A percentile compares a stretch with the other conserved stretches of the same genome.
Conservation (phyloP, 2,888 invertebrate species). For the Hyposoter didymator region DNA sequence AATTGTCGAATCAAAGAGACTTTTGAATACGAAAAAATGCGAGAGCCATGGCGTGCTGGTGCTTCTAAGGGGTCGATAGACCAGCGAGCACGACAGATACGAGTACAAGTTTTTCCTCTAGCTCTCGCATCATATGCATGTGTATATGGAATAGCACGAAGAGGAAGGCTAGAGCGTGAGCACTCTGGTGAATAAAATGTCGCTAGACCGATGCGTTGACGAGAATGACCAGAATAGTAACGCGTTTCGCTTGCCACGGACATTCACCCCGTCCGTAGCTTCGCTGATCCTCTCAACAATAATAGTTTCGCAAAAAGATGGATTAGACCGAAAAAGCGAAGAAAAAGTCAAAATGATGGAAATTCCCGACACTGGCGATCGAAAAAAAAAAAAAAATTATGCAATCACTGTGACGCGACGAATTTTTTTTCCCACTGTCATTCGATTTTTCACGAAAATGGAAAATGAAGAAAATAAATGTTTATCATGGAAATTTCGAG, state of each 20-base stretch:
- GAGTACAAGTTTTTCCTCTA: constrained; percentile 24
- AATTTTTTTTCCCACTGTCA: not conserved
- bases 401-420: not conserved
- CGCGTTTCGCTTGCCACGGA: constrained; percentile 64
- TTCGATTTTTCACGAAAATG: not conserved
- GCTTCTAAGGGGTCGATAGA: constrained; percentile 46
- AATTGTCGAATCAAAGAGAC: not conserved
- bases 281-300: constrained; percentile 32
- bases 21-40: not conserved
- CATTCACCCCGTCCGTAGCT: constrained; percentile 70
- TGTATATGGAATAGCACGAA: constrained; percentile 41
- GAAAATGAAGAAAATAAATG: not conserved
- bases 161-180: constrained; percentile 54
- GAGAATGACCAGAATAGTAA: constrained; percentile 70
- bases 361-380: not conserved
- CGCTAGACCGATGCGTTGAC: constrained; percentile 58
- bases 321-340: constrained; percentile 9
- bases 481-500: not conserved
- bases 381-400: not conserved
- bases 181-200: constrained; percentile 70
- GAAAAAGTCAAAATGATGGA: not conserved
- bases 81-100: constrained; percentile 45
- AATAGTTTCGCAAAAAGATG: constrained; percentile 28
- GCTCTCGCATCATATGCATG: not conserved
- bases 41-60: not conserved